Conservation (phyloP, 2,113 vertebrate genomes). For the Myanophis thanlyinensis region DNA sequence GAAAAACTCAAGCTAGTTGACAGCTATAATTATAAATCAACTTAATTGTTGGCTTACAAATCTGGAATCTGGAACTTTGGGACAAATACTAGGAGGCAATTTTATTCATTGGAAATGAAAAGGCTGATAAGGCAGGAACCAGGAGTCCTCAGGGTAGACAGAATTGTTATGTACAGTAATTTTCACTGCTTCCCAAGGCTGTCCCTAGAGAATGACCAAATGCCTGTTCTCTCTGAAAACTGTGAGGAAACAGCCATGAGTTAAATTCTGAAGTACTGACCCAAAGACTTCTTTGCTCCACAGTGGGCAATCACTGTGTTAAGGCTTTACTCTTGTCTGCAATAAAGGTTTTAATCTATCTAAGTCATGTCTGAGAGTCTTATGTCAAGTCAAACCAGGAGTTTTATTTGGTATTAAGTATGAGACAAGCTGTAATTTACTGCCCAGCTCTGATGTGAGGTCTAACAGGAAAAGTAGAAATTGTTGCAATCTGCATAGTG, state of each 20-base stretch:
- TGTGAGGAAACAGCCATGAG: not conserved
- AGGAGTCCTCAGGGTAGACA: not conserved
- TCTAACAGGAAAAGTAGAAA: not conserved
- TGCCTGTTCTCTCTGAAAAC: not conserved
- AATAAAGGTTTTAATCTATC: not conserved
- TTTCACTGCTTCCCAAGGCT: not conserved
- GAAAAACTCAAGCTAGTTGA: not conserved
- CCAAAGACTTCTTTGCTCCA: not conserved
- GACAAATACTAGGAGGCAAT: not conserved
- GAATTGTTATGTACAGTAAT: not conserved
- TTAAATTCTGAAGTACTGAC: not conserved
- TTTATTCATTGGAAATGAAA: not conserved
- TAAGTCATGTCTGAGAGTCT: not conserved
- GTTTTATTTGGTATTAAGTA: not conserved
- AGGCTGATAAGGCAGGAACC: not conserved
- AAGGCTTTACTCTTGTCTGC: not conserved
- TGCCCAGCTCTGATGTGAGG: not conserved
- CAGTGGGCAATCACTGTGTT: not conserved
- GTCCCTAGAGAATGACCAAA: not conserved
- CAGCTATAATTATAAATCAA: not conserved
- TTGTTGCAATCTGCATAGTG: not conserved
- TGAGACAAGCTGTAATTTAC: not conserved
- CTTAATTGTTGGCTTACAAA: not conserved
- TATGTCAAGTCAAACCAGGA: not conserved
- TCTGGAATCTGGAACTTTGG: not conserved